A percentile compares a stretch with the other conserved stretches of the same genome.
phyloP scores from a whole-genome alignment of 2,888 invertebrate genomes.

The Palloptera scutellata region DNA sequence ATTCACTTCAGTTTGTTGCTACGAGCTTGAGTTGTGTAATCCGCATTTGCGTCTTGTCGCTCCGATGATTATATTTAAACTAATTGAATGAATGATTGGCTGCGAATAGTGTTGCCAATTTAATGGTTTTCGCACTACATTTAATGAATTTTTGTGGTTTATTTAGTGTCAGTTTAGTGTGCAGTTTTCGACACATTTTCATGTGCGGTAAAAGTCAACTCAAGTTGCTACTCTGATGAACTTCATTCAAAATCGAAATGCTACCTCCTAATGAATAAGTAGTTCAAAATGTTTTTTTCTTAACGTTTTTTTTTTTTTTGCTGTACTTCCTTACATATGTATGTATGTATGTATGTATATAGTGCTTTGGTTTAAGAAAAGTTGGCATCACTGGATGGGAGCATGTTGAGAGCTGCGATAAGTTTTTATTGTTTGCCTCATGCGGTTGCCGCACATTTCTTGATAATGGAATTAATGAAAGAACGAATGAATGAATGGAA shows the following conservation, averaged over 20 bases:
- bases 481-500: too few species aligned
- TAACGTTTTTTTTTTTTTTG: background rate
- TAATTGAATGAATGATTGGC: slow-evolving; percentile 16
- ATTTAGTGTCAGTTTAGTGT: too few species aligned
- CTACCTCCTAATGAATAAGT: slow-evolving; percentile 6
- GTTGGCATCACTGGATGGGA: background rate
- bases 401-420: background rate
- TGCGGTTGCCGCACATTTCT: too few species aligned
- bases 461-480: too few species aligned
- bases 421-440: background rate
- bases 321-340: background rate
- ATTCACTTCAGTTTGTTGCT: slow-evolving; percentile 7
- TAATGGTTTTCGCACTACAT: too few species aligned
- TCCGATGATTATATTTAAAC: slow-evolving; percentile 28
- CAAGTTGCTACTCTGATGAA: too few species aligned
- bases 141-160: too few species aligned
- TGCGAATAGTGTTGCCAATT: too few species aligned
- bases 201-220: too few species aligned
- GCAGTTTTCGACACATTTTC: too few species aligned
- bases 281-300: slow-evolving; percentile 1
- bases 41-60: slow-evolving; percentile 9
- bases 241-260: too few species aligned
- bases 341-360: background rate
- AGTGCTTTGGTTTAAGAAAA: background rate
- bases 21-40: slow-evolving; percentile 11